These are phyloP conservation scores for Hemibagrus guttatus DNA, from an alignment of 2,797 vertebrate species.

Conservation along the genomic window DNA sequence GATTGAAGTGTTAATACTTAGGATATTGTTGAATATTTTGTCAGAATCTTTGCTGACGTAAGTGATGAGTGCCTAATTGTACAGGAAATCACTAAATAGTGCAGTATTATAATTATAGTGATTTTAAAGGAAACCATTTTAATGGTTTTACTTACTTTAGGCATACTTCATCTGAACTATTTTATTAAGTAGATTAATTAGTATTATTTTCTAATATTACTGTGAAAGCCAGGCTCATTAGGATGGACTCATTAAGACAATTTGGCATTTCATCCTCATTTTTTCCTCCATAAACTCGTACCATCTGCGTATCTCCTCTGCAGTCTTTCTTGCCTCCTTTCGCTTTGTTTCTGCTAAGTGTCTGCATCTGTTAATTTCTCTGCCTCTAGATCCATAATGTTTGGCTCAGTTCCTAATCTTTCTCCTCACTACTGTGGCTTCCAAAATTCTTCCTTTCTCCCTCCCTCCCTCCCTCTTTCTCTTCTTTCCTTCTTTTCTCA, in stretches of 20 bases:
- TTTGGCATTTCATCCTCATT: background rate
- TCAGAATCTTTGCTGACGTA: background rate
- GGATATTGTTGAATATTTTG: background rate
- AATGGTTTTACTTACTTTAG: no score
- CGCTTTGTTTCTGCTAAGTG: constrained; percentile 15
- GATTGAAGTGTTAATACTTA: background rate
- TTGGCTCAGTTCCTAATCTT: constrained; percentile 59
- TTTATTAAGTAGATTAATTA: background rate
- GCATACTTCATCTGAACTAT: no score
- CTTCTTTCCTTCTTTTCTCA: constrained; percentile 74
- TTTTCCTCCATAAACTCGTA: background rate
- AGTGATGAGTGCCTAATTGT: background rate
- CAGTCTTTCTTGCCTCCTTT: background rate
- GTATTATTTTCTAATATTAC: background rate
- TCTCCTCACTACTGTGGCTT: constrained; percentile 63
- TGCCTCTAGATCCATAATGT: constrained; percentile 40
- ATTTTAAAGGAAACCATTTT: no score
- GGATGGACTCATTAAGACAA: background rate
- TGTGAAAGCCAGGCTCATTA: background rate
- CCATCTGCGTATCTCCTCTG: background rate
- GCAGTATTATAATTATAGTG: background rate
- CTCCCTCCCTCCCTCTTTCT: constrained; percentile 66
- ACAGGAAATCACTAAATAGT: background rate
- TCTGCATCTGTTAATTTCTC: constrained; percentile 1
- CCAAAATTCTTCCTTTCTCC: constrained; percentile 62